Evolutionary conservation across 64 coral and sea anemone genomes (phyloP).

Genomic region (Stichodactyla helianthus): DNA sequence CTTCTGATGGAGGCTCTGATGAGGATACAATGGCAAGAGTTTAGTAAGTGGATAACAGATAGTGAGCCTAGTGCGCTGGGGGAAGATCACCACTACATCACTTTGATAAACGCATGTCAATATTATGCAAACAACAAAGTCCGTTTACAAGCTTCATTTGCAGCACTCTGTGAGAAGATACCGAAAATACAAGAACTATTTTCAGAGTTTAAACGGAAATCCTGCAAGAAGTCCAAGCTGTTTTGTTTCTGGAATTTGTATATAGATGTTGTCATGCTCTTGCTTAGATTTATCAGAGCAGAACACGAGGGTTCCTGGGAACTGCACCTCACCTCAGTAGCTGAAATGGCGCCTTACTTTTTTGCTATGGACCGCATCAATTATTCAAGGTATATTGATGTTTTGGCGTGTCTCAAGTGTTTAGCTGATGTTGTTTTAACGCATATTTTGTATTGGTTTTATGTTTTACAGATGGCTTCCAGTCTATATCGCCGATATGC

Average conservation of each 20-base stretch:
- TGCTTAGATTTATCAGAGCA: conserved; percentile 23
- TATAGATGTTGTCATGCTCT: neutral
- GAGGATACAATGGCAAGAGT: conserved; percentile 4
- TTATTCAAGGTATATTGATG: conserved; percentile 11
- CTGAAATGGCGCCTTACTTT: conserved; percentile 13
- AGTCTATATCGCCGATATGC: conserved; percentile 36
- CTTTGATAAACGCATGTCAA: neutral
- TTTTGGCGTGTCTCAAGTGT: neutral
- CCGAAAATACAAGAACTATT: conserved; percentile 23
- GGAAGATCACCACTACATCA: neutral
- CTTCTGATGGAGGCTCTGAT: conserved; percentile 17
- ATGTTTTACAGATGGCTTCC: conserved; percentile 29
- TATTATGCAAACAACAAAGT: neutral
- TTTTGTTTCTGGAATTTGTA: conserved; percentile 36
- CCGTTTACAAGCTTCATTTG: conserved; percentile 4
- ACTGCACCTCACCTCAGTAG: neutral
- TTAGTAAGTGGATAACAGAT: conserved; percentile 4
- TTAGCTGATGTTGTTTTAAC: neutral
- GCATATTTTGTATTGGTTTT: neutral
- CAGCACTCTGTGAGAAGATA: conserved; percentile 13
- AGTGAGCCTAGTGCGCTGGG: neutral
- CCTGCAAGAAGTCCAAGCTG: conserved; percentile 26
- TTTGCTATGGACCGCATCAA: conserved; percentile 21
- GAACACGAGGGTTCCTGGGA: conserved; percentile 20
- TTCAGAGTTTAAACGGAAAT: conserved; percentile 5